phyloP scores from a whole-genome alignment of 2,797 vertebrate species.

The Carduelis carduelis region DNA sequence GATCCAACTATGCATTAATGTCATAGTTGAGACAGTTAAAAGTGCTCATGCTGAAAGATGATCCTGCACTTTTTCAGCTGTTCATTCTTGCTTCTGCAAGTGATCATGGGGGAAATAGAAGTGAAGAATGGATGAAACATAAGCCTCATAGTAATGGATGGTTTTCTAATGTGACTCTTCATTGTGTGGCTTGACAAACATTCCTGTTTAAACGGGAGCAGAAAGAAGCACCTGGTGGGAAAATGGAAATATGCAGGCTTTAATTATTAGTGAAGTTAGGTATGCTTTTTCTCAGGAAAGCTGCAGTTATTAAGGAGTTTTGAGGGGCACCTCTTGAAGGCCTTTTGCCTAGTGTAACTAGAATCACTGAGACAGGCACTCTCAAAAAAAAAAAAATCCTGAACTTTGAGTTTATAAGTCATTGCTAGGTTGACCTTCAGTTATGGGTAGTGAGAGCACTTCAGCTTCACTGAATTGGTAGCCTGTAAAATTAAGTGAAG shows the following conservation, averaged over 20 bases:
- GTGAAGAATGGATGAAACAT: neutral
- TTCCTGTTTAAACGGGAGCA: neutral
- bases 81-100: neutral
- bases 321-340: neutral
- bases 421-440: neutral
- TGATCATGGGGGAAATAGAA: neutral
- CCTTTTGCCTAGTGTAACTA: neutral
- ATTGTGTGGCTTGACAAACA: neutral
- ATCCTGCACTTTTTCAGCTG: conserved; percentile 21
- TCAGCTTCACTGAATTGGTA: neutral
- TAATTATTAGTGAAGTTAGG: neutral
- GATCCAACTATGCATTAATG: neutral
- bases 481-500: neutral
- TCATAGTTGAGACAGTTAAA: conserved; percentile 9
- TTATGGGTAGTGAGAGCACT: neutral
- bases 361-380: neutral
- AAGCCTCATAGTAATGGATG: neutral
- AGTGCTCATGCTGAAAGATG: conserved; percentile 36
- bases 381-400: neutral
- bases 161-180: neutral
- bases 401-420: neutral
- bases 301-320: neutral
- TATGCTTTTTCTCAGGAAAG: neutral
- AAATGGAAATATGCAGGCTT: neutral
- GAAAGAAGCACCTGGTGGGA: neutral